These are phyloP conservation scores for Conomelus anceps DNA, from an alignment of 2,888 invertebrate species.

Conservation along the genomic window DNA sequence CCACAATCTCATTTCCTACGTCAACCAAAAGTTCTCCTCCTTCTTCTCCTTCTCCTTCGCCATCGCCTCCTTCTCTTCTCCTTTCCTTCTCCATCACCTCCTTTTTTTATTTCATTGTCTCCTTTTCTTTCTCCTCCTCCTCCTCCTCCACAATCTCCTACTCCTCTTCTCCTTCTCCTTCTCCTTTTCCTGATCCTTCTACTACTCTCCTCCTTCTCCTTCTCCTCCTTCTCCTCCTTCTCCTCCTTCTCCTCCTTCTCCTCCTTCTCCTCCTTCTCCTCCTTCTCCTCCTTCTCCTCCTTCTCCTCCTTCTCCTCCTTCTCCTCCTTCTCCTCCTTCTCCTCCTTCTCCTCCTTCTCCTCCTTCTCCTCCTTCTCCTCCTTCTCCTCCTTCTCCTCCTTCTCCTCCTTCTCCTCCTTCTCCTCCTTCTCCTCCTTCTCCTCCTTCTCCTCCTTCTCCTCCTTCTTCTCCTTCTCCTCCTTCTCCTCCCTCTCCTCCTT, in stretches of 20 bases:
- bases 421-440: neutral
- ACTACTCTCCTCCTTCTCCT: neutral
- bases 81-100: conserved; percentile 24
- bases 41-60: neutral
- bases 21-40: neutral
- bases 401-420: neutral
- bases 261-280: neutral
- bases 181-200: neutral
- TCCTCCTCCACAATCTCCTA: conserved; percentile 33
- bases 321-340: neutral
- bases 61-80: neutral
- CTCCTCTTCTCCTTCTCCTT: conserved; percentile 20
- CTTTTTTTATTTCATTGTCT: neutral
- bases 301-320: neutral
- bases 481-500: neutral
- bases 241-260: neutral
- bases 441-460: neutral
- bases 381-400: neutral
- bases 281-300: neutral
- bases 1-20: neutral
- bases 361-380: neutral
- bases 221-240: neutral
- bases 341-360: neutral
- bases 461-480: neutral
- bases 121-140: conserved; percentile 20